phyloP scores from a whole-genome alignment of 2,113 vertebrate species.

The Lagopus leucura region DNA sequence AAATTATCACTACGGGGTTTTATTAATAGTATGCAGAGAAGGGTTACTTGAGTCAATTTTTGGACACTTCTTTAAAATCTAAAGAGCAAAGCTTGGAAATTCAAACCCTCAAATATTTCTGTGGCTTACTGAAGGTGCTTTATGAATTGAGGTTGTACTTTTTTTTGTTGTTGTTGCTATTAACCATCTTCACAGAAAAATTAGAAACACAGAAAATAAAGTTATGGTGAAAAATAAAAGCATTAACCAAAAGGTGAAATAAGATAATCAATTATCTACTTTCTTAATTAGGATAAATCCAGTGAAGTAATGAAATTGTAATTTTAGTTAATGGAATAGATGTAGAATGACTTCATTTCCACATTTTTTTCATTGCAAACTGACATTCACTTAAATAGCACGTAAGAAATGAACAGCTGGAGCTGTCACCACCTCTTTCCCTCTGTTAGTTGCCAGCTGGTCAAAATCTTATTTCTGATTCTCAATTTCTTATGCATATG shows the following conservation, averaged over 20 bases:
- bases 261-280: conserved; percentile 1
- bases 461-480: background rate
- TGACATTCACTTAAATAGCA: background rate
- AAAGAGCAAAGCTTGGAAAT: background rate
- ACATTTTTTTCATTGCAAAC: background rate
- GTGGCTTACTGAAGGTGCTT: background rate
- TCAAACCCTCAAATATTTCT: background rate
- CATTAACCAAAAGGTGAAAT: background rate
- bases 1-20: accelerated
- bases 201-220: background rate
- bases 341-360: background rate
- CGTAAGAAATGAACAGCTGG: background rate
- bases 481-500: background rate
- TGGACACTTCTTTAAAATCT: background rate
- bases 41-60: background rate
- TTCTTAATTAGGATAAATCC: background rate
- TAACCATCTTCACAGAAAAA: background rate
- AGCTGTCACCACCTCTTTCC: background rate
- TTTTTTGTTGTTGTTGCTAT: background rate
- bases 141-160: background rate
- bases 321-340: background rate
- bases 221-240: background rate
- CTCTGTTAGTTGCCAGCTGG: background rate
- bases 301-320: background rate
- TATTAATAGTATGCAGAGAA: background rate